Conservation (phyloP, 1,140 invertebrate genomes). For the Matsumurasca onukii region DNA sequence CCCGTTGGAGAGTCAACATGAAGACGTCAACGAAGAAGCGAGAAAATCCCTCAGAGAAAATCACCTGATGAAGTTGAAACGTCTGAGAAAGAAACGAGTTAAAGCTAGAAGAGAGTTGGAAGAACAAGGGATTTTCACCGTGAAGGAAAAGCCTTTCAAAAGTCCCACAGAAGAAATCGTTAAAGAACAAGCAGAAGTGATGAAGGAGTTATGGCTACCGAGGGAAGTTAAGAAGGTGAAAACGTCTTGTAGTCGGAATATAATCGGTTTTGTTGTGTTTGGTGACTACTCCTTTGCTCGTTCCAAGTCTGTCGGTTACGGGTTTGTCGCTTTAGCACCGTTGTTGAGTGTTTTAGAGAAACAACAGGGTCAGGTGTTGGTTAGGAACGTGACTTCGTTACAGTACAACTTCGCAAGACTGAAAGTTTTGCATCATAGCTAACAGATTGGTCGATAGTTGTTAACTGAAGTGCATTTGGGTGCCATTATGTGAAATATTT, state of each 20-base stretch:
- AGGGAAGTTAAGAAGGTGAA: slow-evolving; percentile 54
- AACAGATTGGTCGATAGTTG: too few species aligned
- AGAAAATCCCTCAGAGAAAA: slow-evolving; percentile 56
- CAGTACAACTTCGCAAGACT: slow-evolving; percentile 52
- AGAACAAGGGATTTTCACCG: slow-evolving; percentile 24
- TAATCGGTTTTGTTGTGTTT: slow-evolving; percentile 70
- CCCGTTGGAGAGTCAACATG: slow-evolving; percentile 37
- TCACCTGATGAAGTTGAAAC: slow-evolving; percentile 61
- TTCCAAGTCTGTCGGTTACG: slow-evolving; percentile 62
- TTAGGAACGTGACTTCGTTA: slow-evolving; percentile 52
- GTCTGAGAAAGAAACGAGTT: slow-evolving; percentile 55
- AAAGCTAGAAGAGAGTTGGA: slow-evolving; percentile 52
- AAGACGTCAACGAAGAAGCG: slow-evolving; percentile 48
- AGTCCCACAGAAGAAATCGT: slow-evolving; percentile 44
- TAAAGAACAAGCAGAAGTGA: slow-evolving; percentile 56
- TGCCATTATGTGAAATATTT: too few species aligned
- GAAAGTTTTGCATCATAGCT: slow-evolving; percentile 43
- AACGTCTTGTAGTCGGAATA: slow-evolving; percentile 60
- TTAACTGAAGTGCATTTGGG: too few species aligned
- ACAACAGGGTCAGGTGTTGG: slow-evolving; percentile 44
- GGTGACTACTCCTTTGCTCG: slow-evolving; percentile 70
- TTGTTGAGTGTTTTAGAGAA: slow-evolving; percentile 51
- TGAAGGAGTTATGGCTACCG: slow-evolving; percentile 70
- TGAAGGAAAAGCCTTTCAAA: slow-evolving; percentile 33
- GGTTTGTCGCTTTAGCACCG: slow-evolving; percentile 62